Evolutionary conservation across 1,140 invertebrate species (phyloP), one percentile per base, ranked within the genome.

Genomic region (Andricus grossulariae): DNA sequence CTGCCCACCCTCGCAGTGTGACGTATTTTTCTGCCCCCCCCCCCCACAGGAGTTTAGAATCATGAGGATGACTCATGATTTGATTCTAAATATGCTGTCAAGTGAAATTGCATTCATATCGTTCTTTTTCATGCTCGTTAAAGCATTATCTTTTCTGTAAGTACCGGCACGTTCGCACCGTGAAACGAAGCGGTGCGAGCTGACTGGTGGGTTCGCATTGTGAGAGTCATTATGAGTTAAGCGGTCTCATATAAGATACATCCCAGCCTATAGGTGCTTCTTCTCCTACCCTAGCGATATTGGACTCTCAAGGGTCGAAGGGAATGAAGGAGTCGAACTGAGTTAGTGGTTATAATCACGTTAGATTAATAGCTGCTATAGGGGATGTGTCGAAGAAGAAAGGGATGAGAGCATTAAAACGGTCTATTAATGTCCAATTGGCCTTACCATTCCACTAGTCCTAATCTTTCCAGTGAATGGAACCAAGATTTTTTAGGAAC

Each of bases 271-370:
- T 57, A 57, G 55, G 73, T 76, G 75, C 78, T 60, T 78, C 76
- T 71, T 60, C 71, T 66, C 71, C 77, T 77, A 76, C 76, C 55
- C 32, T 32, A 77, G 72, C 71, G 79, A 77, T 85, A 86, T 80
- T 51, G 76, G 82, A 78, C 51, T 57, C 52, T 73, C 54, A 60
- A 75, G 72, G 73, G 74, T 82, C 72, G 73, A 73, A 80, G 70
- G 50, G 55, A 75, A 74, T 77, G 54, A 72, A 78, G 78, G 72
- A 84, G 80, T 74, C 78, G 57, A 83, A 84, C 80, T 88, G 86
- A 88, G 82, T 87, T 86, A 85, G 80, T 84, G 85, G 72, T 85
- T 84, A 82, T 87, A 88, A 88, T 88, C 84, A 86, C 80, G 85
- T 89, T 88, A 85, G 85, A 81, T 85, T 87, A 87, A 88, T 88